These are phyloP conservation scores for Trachymyrmex septentrionalis DNA, from an alignment of 1,140 invertebrate species.

Conservation along the genomic window DNA sequence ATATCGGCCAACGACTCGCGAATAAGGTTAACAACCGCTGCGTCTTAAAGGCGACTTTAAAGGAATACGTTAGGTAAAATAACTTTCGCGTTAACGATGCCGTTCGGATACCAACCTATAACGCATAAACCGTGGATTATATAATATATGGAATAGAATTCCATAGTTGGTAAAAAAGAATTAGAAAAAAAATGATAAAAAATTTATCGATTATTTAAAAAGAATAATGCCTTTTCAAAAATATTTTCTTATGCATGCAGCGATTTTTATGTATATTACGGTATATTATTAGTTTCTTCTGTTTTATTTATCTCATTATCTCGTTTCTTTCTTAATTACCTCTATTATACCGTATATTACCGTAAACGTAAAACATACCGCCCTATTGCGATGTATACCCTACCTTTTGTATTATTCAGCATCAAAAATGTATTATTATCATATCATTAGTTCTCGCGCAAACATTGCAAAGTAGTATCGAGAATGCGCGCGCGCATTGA, in stretches of 20 bases:
- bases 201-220: not conserved
- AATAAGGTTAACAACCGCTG: constrained; percentile 15
- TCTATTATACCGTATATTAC: constrained; percentile 38
- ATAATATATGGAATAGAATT: not conserved
- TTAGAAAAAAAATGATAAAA: not conserved
- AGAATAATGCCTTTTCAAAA: not conserved
- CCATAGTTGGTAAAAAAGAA: not conserved
- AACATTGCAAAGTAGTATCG: constrained; percentile 15
- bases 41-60: not conserved
- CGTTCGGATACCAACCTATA: not conserved
- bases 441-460: constrained; percentile 48
- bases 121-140: not conserved
- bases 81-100: not conserved
- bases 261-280: not conserved
- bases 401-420: constrained; percentile 60
- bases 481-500: constrained; percentile 16
- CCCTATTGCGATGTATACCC: not conserved
- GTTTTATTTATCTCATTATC: constrained; percentile 55
- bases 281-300: constrained; percentile 32
- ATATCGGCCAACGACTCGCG: constrained; percentile 31
- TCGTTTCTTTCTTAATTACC: constrained; percentile 48
- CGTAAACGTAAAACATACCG: constrained; percentile 16
- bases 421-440: constrained; percentile 52
- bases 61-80: not conserved
- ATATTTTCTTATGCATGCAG: not conserved